Evolutionary conservation across 2,888 invertebrate species (phyloP), one percentile per base, ranked within the genome.

Genomic region (Callyntrura sp.): DNA sequence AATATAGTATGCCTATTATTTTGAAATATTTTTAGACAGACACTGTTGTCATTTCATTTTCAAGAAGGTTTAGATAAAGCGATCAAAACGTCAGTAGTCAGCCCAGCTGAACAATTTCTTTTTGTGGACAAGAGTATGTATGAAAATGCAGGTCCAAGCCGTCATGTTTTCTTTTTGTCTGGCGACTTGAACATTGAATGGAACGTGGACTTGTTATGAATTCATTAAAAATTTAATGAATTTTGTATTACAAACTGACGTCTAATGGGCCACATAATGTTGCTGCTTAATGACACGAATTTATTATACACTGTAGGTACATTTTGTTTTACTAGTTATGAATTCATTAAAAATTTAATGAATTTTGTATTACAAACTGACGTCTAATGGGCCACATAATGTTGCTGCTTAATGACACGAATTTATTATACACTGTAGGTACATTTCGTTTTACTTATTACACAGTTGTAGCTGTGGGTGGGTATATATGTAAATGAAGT

Each of bases 141-240:
- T 35, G n/a, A n/a, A 4, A 43, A 70, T 45, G 45, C 17, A 45
- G 5, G n/a, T n/a, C n/a, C n/a, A n/a, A n/a, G 20, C 9, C 17
- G 20, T 25, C 20, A 17, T 73, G 1, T 43, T 35, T 70, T 20
- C n/a, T n/a, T n/a, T 43, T 17, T 43, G 43, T 65, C 6, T 12
- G 11, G 25, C 65, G 28, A 6, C 14, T 28, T 65, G n/a, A 65
- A 70, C 43, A 43, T 2, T n/a, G 43, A 43, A 45, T 23, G 23
- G 48, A 20, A 73, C 23, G 28, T 68, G 68, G 14, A 68, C 68
- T 28, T 68, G 68, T 35, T 35, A 23, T 45, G 48, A 73, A 73
- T 73, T 14, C 73, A 48, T 51, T 73, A 48, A 12, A n/a, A n/a
- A n/a, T n/a, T n/a, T 8, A 73, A 9, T 73, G 48, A 73, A 73